Evolutionary conservation across 2,797 vertebrate species (phyloP).

Genomic region (Xenentodon cancila): DNA sequence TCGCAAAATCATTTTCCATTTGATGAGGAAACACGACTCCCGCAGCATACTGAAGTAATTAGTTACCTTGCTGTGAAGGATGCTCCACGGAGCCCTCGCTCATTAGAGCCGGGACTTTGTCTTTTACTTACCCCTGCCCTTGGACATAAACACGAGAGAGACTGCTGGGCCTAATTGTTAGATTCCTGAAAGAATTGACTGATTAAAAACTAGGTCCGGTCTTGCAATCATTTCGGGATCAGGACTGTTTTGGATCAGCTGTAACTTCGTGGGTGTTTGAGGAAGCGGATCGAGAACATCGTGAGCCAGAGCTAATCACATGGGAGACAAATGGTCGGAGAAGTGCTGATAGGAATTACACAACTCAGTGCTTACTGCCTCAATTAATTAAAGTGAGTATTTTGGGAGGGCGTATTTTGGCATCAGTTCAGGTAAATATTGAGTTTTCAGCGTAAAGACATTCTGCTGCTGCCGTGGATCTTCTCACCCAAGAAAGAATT

Average conservation of each 20-base stretch:
- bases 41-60: conserved; percentile 82
- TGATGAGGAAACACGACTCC: conserved; percentile 82
- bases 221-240: conserved; percentile 62
- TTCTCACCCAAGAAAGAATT: conserved; percentile 29
- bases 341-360: conserved; percentile 19
- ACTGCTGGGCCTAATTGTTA: conserved; percentile 60
- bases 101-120: conserved; percentile 68
- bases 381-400: neutral
- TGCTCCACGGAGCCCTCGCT: conserved; percentile 64
- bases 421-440: conserved; percentile 6
- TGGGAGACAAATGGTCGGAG: conserved; percentile 52
- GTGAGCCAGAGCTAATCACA: conserved; percentile 60
- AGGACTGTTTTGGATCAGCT: conserved; percentile 66
- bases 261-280: conserved; percentile 61
- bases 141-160: conserved; percentile 65
- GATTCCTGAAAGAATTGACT: conserved; percentile 65
- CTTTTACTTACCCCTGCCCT: conserved; percentile 55
- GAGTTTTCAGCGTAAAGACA: conserved; percentile 20
- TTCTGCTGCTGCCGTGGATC: conserved; percentile 1
- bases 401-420: neutral
- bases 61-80: conserved; percentile 75
- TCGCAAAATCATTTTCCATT: conserved; percentile 80
- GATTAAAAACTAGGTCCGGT: conserved; percentile 60
- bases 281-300: conserved; percentile 55
- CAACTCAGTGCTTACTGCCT: conserved; percentile 12